Base-by-base conservation (phyloP, 2,113 vertebrate species). In the Esox niger region DNA sequence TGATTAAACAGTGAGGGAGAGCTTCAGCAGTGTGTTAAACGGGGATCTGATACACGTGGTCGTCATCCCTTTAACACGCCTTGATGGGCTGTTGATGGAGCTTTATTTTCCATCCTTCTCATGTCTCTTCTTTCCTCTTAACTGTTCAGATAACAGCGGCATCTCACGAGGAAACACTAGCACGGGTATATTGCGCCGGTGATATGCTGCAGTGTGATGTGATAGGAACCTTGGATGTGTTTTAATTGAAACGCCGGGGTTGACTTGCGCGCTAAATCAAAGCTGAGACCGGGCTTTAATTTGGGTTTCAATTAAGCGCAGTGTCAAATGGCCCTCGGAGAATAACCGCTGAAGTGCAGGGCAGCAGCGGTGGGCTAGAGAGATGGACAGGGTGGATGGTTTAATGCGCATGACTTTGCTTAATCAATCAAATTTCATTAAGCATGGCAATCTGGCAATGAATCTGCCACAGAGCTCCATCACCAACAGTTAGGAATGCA, bases 371-470 rank as follows among this genome's bases (percentile, higher is more conserved):
- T 60, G 62, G 61, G 54, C 47, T 17, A 9, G 59, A 1, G 17
- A n/a, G 30, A 30, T 10, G 55, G 55, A n/a, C 15, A 49, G 58
- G 27, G 15, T n/a, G n/a, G 35, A 54, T 2, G 31, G 46, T 17
- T 66, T 63, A 78, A 76, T 78, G 66, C 26, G 13, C 73, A 74
- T 68, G 75, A 74, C 77, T 69, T 49, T 78, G 73, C 79, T 81
- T 84, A 76, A 64, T 87, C 87, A 79, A 69, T 88, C 76, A 75
- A 78, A 78, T 69, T 84, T 75, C 78, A 86, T 88, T 82, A 80
- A 75, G 70, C 4, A 47, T 75, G 49, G 74, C 70, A 17, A 59
- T 57, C 55, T 58, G 73, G 76, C 71, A 74, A 60, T 72, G 55
- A 56, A 61, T 61, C 74, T 87, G 80, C 83, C 83, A 68, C 73